Evolutionary conservation across 2,113 vertebrate species (phyloP), one percentile per base, ranked within the genome.

Genomic region (Hippocampus zosterae): DNA sequence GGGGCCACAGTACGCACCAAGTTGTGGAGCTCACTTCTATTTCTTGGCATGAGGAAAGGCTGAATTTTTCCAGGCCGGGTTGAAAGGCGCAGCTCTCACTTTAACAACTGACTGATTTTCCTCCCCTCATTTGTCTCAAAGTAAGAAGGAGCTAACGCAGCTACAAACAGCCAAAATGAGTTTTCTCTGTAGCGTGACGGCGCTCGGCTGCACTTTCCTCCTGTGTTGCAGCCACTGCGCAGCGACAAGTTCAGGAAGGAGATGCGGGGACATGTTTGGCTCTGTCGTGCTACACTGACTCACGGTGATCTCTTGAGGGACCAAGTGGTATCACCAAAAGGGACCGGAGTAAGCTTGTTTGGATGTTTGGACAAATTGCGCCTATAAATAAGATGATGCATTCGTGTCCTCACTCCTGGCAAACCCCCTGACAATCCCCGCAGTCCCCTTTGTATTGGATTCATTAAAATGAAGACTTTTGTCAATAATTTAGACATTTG

Each of bases 401-500:
- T 75, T 71, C 68, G 72, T 71, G 50, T 75, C 41, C 62, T 77
- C 72, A 62, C 68, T 74, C 65, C 67, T 67, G 77, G 18, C 81
- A 59, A 87, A 80, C 77, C 53, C 71, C 75, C 74, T 52, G 62
- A 76, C 78, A 81, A 82, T 70, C 61, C 70, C 55, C 60, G 40
- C 75, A 75, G 66, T 75, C 81, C 79, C 74, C 50, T 69, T 69
- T 64, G 78, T 80, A 81, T 74, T 73, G 75, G 66, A 81, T 74
- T 82, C 81, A 86, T 87, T 86, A 83, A 83, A 89, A 81, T 80
- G 69, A 81, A 87, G 68, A 84, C 78, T 82, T 84, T 66, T 19
- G 50, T 88, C 79, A 87, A 84, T 89, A 81, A 89, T 90, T 86
- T 65, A 89, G 42, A 78, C 71, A 73, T 81, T 37, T 63, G 74